Conservation (phyloP, 1,140 invertebrate genomes). For the Trissolcus basalis region DNA sequence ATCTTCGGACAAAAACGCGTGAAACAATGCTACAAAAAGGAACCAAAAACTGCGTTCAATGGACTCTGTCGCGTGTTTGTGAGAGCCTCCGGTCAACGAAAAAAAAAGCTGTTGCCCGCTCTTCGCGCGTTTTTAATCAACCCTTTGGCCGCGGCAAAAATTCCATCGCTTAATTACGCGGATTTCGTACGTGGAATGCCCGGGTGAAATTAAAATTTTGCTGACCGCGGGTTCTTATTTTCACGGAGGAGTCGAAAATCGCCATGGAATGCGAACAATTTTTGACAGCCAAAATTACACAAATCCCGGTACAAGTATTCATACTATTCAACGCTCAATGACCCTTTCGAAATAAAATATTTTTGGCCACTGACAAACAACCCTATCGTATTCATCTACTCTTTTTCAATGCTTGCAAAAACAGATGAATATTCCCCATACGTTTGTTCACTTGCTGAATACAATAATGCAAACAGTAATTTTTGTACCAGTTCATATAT, state of each 20-base stretch:
- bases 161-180: constrained; percentile 74
- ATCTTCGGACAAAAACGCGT: constrained; percentile 18
- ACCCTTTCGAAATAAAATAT: background rate
- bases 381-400: constrained; percentile 2
- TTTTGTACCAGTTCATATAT: no score
- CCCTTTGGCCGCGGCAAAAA: constrained; percentile 58
- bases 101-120: background rate
- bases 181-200: constrained; percentile 73
- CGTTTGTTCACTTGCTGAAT: no score
- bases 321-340: constrained; percentile 32
- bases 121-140: constrained; percentile 73
- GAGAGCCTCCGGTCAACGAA: background rate
- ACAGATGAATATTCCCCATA: constrained; percentile 11
- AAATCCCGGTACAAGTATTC: constrained; percentile 13
- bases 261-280: constrained; percentile 24
- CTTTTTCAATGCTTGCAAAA: constrained; percentile 25
- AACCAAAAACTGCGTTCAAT: constrained; percentile 16
- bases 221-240: constrained; percentile 39
- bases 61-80: constrained; percentile 17
- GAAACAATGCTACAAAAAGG: constrained; percentile 24
- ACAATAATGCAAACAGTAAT: no score
- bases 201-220: constrained; percentile 44
- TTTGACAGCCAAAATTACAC: constrained; percentile 36
- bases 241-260: constrained; percentile 8
- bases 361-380: no score